phyloP scores from a whole-genome alignment of 2,797 vertebrate species.

The Characodon lateralis region DNA sequence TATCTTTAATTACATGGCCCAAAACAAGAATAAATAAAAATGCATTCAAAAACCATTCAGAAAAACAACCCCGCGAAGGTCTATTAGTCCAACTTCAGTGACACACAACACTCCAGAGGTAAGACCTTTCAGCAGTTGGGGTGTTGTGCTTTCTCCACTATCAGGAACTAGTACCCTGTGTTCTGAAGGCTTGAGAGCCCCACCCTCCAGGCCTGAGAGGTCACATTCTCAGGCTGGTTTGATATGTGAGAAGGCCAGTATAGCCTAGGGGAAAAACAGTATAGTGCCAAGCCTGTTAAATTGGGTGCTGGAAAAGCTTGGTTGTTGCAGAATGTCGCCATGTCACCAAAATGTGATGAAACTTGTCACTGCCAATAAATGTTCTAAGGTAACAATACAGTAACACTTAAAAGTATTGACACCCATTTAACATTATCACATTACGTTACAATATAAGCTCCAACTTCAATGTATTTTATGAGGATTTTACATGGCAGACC shows the following conservation, averaged over 20 bases:
- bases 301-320: constrained; percentile 60
- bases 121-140: constrained; percentile 63
- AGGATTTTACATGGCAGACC: not conserved
- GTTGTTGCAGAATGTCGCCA: constrained; percentile 18
- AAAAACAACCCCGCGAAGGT: constrained; percentile 22
- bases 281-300: constrained; percentile 73
- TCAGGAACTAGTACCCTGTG: constrained; percentile 61
- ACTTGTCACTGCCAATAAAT: not conserved
- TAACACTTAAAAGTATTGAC: not conserved
- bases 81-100: constrained; percentile 21
- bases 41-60: constrained; percentile 1
- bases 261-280: constrained; percentile 45
- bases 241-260: constrained; percentile 86
- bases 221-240: constrained; percentile 81
- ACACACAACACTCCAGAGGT: constrained; percentile 43
- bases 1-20: not conserved
- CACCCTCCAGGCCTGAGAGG: constrained; percentile 63
- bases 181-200: constrained; percentile 57
- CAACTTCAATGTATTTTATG: not conserved
- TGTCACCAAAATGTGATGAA: constrained; percentile 27
- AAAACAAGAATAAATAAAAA: not conserved
- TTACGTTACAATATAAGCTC: not conserved
- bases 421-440: not conserved
- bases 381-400: not conserved
- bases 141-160: constrained; percentile 58